phyloP scores from a whole-genome alignment of 2,888 invertebrate genomes.

The Eristalinus sepulchralis region DNA sequence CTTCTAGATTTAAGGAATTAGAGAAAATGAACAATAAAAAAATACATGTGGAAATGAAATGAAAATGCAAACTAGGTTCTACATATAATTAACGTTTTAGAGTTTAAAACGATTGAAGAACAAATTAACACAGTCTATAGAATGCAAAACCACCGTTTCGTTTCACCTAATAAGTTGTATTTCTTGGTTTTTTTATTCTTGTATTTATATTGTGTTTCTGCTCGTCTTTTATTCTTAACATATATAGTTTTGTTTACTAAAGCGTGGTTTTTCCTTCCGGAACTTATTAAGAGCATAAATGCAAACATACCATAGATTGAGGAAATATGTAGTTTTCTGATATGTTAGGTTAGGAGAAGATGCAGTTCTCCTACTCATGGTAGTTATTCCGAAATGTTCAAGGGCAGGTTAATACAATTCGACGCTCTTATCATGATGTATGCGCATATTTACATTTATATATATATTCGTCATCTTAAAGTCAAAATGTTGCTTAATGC shows the following conservation, averaged over 20 bases:
- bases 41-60: too few relatives aligned
- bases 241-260: constrained; percentile 59
- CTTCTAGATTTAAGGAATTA: too few relatives aligned
- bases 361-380: constrained; percentile 58
- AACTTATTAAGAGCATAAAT: constrained; percentile 66
- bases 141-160: too few relatives aligned
- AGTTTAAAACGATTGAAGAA: too few relatives aligned
- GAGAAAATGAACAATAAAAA: too few relatives aligned
- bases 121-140: too few relatives aligned
- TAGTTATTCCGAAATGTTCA: constrained; percentile 68
- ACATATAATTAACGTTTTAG: too few relatives aligned
- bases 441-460: background rate
- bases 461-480: background rate
- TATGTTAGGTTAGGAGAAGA: constrained; percentile 45
- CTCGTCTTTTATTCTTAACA: constrained; percentile 56
- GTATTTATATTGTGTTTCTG: constrained; percentile 22
- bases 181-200: too few relatives aligned
- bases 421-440: constrained; percentile 25
- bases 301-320: constrained; percentile 67
- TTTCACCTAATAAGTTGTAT: too few relatives aligned
- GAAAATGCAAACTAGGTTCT: too few relatives aligned
- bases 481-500: constrained; percentile 15
- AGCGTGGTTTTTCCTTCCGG: constrained; percentile 69
- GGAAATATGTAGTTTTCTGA: constrained; percentile 69
- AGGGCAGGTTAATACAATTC: constrained; percentile 62